Conservation (phyloP, 2,113 vertebrate species). For the Aegithalos caudatus region DNA sequence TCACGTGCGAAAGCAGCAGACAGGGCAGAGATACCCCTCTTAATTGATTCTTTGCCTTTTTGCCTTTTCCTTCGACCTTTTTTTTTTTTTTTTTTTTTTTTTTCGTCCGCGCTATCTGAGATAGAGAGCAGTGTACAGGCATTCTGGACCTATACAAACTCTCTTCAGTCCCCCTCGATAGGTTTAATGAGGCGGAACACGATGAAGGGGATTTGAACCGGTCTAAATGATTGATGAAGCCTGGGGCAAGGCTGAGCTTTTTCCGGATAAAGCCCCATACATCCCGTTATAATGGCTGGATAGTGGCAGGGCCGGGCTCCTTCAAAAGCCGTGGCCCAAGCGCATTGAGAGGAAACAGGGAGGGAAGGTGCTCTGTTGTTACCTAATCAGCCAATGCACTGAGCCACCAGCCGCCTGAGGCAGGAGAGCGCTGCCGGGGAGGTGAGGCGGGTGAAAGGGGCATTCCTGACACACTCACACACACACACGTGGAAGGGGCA, state of each 20-base stretch:
- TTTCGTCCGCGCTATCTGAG: background rate
- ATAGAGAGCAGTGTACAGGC: conserved; percentile 67
- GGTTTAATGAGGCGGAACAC: conserved; percentile 90
- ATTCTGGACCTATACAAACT: conserved; percentile 67
- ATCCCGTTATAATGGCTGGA: conserved; percentile 87
- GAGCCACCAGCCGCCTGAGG: conserved; percentile 91
- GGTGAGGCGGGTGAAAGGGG: conserved; percentile 79
- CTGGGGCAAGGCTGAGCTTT: conserved; percentile 92
- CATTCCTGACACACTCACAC: background rate
- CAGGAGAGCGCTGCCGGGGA: conserved; percentile 79
- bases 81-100: too few relatives aligned
- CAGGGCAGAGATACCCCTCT: background rate
- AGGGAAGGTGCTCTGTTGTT: conserved; percentile 96
- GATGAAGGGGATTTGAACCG: conserved; percentile 86
- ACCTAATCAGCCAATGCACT: conserved; percentile 90
- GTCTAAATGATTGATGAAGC: conserved; percentile 98
- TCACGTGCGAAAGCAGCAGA: background rate
- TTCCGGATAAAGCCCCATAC: conserved; percentile 92
- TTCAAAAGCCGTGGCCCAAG: conserved; percentile 85
- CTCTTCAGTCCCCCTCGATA: conserved; percentile 78
- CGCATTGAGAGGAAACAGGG: conserved; percentile 80
- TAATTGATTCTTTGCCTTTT: background rate
- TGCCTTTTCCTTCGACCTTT: background rate
- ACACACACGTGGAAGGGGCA: background rate
- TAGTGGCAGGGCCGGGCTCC: conserved; percentile 88